These are phyloP conservation scores for Hemibagrus wyckioides DNA, from an alignment of 2,113 vertebrate genomes.

Conservation along the genomic window DNA sequence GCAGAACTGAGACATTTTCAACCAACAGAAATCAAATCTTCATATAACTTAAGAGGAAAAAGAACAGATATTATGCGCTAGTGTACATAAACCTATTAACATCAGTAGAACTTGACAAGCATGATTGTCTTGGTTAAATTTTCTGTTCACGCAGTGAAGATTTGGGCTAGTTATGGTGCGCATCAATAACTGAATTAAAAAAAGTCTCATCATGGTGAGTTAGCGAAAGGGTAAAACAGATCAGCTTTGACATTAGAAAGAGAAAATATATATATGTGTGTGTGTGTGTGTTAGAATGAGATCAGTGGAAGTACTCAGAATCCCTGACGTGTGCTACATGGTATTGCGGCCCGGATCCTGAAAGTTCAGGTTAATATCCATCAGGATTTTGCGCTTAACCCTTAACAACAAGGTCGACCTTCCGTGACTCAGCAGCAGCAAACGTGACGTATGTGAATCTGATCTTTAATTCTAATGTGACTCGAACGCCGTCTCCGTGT, in stretches of 20 bases:
- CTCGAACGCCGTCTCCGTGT: background rate
- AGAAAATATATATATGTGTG: background rate
- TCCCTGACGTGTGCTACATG: constrained; percentile 3
- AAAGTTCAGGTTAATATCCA: background rate
- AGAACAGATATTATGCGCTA: background rate
- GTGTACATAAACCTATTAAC: background rate
- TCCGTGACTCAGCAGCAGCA: background rate
- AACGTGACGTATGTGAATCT: too few relatives aligned
- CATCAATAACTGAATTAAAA: background rate
- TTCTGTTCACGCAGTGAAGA: background rate
- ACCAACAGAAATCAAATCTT: background rate
- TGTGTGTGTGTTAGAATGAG: background rate
- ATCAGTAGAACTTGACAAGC: background rate
- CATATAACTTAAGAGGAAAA: background rate
- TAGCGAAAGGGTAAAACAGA: background rate
- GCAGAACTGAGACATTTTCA: background rate
- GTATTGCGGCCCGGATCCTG: background rate
- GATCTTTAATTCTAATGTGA: background rate
- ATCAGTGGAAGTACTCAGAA: background rate
- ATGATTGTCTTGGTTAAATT: background rate
- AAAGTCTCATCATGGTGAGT: background rate
- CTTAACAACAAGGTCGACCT: background rate
- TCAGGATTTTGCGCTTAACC: background rate
- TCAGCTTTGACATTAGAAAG: background rate
- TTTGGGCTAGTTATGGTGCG: background rate